Percentiles rank a stretch among this genome's conserved stretches.
Evolutionary conservation across 2,888 invertebrate genomes (phyloP).

Genomic region (Molorchus minor): DNA sequence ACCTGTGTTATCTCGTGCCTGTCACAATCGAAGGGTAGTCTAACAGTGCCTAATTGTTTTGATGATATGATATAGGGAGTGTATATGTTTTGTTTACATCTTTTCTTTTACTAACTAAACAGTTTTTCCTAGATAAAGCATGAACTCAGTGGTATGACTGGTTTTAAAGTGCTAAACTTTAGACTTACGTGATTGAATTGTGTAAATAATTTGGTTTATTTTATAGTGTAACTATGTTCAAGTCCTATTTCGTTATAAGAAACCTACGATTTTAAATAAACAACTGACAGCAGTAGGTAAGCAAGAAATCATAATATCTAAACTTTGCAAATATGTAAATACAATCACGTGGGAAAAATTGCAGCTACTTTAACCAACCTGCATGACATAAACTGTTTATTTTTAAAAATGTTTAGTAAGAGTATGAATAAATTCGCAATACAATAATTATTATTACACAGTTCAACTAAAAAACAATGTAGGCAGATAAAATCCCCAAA

Average conservation of each 20-base stretch:
- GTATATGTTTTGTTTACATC: slow-evolving; percentile 14
- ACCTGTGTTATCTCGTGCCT: slow-evolving; percentile 15
- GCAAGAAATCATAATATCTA: slow-evolving; percentile 9
- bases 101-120: slow-evolving; percentile 12
- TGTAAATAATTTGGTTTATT: slow-evolving; percentile 18
- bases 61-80: slow-evolving; percentile 3
- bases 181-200: slow-evolving; percentile 14
- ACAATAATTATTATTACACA: background rate
- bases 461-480: background rate
- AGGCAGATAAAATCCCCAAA: background rate
- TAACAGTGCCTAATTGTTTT: slow-evolving; percentile 11
- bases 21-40: slow-evolving; percentile 14
- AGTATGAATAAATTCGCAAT: background rate
- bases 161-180: slow-evolving; percentile 18
- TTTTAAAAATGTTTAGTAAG: too few relatives aligned
- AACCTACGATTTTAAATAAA: slow-evolving; percentile 1
- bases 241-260: slow-evolving; percentile 3
- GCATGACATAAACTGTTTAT: slow-evolving; percentile 1
- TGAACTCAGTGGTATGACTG: slow-evolving; percentile 7
- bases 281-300: slow-evolving; percentile 9
- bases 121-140: slow-evolving; percentile 2
- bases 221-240: slow-evolving; percentile 9
- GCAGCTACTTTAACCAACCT: slow-evolving; percentile 16
- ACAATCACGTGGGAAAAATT: slow-evolving; percentile 23
- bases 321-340: slow-evolving; percentile 8